Base-by-base conservation (phyloP, 2,113 vertebrate genomes). In the Anoplopoma fimbria region DNA sequence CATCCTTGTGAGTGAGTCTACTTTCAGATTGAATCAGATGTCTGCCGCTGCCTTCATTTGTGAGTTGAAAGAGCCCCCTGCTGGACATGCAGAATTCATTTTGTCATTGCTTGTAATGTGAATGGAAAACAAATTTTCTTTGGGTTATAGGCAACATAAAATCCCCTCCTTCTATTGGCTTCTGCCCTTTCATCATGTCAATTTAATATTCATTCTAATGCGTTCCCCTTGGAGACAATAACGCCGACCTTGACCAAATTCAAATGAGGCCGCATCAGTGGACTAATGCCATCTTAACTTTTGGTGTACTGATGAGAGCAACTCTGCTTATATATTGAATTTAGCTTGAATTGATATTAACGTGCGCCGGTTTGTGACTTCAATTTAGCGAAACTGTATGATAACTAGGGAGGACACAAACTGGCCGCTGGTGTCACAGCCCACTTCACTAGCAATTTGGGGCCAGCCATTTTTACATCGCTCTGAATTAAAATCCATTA, bases 1-100 rank as follows among this genome's bases (percentile, higher is more conserved):
- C 77, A 65, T 81, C 68, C 63, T 47, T 65, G 51, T 55, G 58
- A 75, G 53, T 63, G 55, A 64, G 27, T 79, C 65, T 77, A 19
- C 82, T 82, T 88, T 87, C 65, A 64, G 69, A 85, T 17, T 83
- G 65, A 77, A 31, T 77, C 72, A 33, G 77, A 76, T 9, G 57
- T 65, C 34, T 74, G 55, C 49, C 53, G 25, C 78, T 71, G 27
- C 14, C 34, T 92, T 88, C 73, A 92, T 94, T 91, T 89, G 90
- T 94, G 92, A 84, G 91, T 79, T 77, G 31, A 90, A 91, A 91
- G 90, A 88, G 92, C 91, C 93, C 92, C 91, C 94, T 94, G 88
- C 89, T 94, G 94, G 91, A 86, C 47, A 17, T 71, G 4, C 64
- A 36, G 4, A 61, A 40, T 83, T 82, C 71, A 79, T 68, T 69